Evolutionary conservation across 2,888 invertebrate species (phyloP), one percentile per base, ranked within the genome.

Genomic region (Unio pictorum): DNA sequence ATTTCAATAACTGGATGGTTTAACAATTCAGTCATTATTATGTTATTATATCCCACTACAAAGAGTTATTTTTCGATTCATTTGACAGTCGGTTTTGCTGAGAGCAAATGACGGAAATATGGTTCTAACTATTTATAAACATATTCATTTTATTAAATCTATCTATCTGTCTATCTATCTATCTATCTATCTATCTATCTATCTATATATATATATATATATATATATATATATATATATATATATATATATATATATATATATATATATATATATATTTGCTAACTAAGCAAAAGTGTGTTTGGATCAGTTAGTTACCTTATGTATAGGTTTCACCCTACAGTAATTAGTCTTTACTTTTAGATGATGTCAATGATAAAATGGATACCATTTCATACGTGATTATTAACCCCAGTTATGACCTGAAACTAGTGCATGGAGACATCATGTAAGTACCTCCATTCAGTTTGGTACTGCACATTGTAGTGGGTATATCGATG

Each of bases 351-450:
- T 20, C 61, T 62, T 64, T 55, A 28, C 54, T 61, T 84, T 54
- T 81, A 90, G 97, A 97, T 88, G 97, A 97, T 89, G 95, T 95
- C 55, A 96, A 96, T 84, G 97, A 97, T 89, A 97, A 97, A 90
- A 92, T 97, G 62, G 96, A 95, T 90, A 96, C 95, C 85, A 92
- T 99, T 18, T 98, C 98, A 18, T 99, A 97, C 91, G 98, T 98
- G 79, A 97, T 99, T 86, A 98, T 98, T 89, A 99, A 99, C 90
- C 99, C 99, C 4, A 97, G 96, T 90, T 97, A 97, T 92, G 99
- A 99, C 91, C 93, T 98, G 34, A 96, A 96, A 90, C 92, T 99
- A 80, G 96, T 98, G 91, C 95, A 96, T 89, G 97, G 97, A 67
- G 99, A 99, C 91, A 95, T 98, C 72, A 95, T 99, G 95, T 99